Conservation (phyloP, 2,888 invertebrate species). For the Isotomurus palustris region DNA sequence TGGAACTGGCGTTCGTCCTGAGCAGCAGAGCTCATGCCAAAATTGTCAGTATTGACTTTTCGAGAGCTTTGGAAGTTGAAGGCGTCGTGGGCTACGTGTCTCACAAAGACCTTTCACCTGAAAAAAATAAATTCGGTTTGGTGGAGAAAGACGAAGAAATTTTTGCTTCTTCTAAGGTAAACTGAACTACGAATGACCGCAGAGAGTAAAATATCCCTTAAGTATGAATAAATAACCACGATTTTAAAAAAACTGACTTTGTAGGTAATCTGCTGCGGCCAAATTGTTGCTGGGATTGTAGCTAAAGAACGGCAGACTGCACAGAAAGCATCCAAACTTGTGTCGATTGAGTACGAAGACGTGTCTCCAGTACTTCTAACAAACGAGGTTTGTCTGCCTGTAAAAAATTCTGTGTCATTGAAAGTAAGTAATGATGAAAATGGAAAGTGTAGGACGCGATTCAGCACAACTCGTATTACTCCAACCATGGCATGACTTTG, state of each 20-base stretch:
- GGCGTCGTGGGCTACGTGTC: slow-evolving; percentile 78
- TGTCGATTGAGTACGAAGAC: slow-evolving; percentile 77
- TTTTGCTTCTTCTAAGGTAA: slow-evolving; percentile 38
- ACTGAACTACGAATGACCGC: neutral
- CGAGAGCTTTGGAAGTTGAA: slow-evolving; percentile 64
- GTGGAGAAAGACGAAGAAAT: slow-evolving; percentile 42
- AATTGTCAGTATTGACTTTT: slow-evolving; percentile 67
- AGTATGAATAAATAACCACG: neutral
- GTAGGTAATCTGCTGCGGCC: slow-evolving; percentile 68
- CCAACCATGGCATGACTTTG: slow-evolving; percentile 24
- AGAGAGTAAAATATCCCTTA: neutral
- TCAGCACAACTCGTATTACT: slow-evolving; percentile 63
- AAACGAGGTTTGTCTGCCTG: slow-evolving; percentile 58
- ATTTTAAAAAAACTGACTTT: slow-evolving; percentile 7
- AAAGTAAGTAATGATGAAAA: neutral
- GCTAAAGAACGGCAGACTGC: slow-evolving; percentile 73
- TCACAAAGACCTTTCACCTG: slow-evolving; percentile 57
- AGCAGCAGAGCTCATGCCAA: slow-evolving; percentile 80
- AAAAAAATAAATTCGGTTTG: slow-evolving; percentile 33
- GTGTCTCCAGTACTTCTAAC: slow-evolving; percentile 71
- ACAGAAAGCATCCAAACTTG: slow-evolving; percentile 73
- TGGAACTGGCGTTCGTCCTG: slow-evolving; percentile 72
- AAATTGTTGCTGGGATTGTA: slow-evolving; percentile 72
- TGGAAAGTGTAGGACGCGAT: slow-evolving; percentile 63
- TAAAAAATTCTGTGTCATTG: neutral